Base-by-base conservation (phyloP, 1,140 invertebrate species). In the Drosophila pseudoananassae region DNA sequence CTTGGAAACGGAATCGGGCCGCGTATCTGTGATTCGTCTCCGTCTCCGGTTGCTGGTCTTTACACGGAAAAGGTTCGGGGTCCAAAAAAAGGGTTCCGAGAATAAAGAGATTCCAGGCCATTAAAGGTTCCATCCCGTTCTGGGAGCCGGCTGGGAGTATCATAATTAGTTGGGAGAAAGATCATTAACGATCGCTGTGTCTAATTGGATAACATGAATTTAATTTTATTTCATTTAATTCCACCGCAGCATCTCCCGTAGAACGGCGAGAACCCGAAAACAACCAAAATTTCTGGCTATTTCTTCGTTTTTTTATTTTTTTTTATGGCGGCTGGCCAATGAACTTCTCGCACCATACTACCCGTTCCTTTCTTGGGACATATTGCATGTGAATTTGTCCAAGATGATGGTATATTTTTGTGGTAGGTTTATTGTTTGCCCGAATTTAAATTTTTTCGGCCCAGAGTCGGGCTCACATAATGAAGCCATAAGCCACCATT, bases 121-220 rank as follows among this genome's bases (percentile, higher is more conserved):
- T 88, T 89, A 88, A 88, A 83, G 78, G 80, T 70, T 78, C 64
- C 54, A 36, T 38, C 49, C 51, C 45, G 43, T 36, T 36, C 33
- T 36, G 33, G 31, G 3, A 5, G 6, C 3, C 8, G n/a, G 6
- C 5, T 36, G 52, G 36, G 36, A 55, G 72, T 63, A 80, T 61
- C 78, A 78, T 88, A 88, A 88, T 88, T 88, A 88, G 83, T 68
- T 84, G 84, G 76, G 79, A 83, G 76, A 88, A 89, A 83, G 83
- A 88, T 89, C 79, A 70, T 87, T 69, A 76, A 76, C 61, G 68
- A 63, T 64, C 56, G 17, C 72, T 85, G 68, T 88, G 83, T 88
- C 84, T 88, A 88, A 88, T 88, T 88, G 84, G 83, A 83, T 88
- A 89, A 84, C 79, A 88, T 82, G 74, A 89, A 88, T 74, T 79